Evolutionary conservation across 2,797 vertebrate species (phyloP).

Genomic region (Anas bahamensis): DNA sequence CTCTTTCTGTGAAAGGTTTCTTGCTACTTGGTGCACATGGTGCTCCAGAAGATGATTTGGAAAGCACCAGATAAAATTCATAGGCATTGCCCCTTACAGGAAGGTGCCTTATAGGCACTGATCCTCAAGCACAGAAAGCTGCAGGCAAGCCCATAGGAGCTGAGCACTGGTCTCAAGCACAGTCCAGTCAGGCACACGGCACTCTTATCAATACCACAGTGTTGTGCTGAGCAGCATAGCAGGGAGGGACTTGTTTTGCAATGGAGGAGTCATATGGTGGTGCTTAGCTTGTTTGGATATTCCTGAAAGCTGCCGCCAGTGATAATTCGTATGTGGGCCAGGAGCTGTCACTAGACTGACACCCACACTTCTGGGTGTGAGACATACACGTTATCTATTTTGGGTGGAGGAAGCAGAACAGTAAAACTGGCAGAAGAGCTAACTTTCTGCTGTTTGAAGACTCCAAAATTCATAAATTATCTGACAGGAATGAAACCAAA

Average conservation of each 20-base stretch:
- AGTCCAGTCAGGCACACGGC: neutral
- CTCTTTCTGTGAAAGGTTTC: neutral
- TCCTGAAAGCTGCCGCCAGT: neutral
- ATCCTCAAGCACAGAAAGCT: neutral
- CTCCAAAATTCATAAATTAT: neutral
- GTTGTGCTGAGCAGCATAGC: neutral
- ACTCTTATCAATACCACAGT: neutral
- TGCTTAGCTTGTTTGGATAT: neutral
- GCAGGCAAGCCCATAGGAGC: neutral
- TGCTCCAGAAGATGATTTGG: neutral
- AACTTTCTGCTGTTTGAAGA: conserved; percentile 21
- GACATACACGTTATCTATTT: conserved; percentile 1
- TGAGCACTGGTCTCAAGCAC: neutral
- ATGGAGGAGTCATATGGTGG: neutral
- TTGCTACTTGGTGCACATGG: neutral
- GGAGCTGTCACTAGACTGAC: neutral
- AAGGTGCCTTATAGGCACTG: neutral
- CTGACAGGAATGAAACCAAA: neutral
- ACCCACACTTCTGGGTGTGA: neutral
- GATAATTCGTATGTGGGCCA: too few relatives aligned
- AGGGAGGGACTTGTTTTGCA: neutral
- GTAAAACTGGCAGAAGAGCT: conserved; percentile 18
- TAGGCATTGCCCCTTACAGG: neutral
- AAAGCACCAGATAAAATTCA: neutral
- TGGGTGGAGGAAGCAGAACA: neutral